A percentile compares a stretch with the other conserved stretches of the same genome.
phyloP scores from a whole-genome alignment of 1,140 invertebrate species.

The Drosophila burlai region DNA sequence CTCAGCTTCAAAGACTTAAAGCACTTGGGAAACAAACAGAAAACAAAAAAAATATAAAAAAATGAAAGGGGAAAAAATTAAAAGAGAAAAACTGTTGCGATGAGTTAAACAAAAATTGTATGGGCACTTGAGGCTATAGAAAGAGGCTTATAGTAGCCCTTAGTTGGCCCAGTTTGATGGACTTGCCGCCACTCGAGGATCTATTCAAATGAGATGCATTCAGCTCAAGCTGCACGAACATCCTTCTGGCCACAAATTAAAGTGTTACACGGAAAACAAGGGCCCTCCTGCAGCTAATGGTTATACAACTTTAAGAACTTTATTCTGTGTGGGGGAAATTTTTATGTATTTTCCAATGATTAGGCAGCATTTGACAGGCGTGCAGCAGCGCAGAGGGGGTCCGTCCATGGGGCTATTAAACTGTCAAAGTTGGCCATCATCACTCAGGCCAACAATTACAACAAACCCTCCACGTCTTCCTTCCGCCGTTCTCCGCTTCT shows the following conservation, averaged over 20 bases:
- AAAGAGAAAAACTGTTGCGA: conserved; percentile 28
- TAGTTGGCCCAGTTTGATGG: conserved; percentile 35
- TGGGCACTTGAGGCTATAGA: conserved; percentile 18
- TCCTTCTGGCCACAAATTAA: conserved; percentile 18
- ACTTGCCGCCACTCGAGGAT: conserved; percentile 20
- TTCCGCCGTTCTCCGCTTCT: conserved; percentile 18
- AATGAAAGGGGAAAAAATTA: conserved; percentile 12
- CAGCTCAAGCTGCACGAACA: conserved; percentile 7
- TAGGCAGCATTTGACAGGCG: conserved; percentile 62
- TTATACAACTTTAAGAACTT: conserved; percentile 12
- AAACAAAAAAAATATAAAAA: neutral
- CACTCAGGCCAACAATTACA: conserved; percentile 65
- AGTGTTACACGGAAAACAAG: conserved; percentile 8
- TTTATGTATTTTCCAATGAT: conserved; percentile 50
- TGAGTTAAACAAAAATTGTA: conserved; percentile 32
- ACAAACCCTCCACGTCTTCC: conserved; percentile 19
- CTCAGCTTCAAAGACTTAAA: conserved; percentile 62
- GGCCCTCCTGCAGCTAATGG: neutral
- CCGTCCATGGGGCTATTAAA: conserved; percentile 62
- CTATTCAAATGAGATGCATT: conserved; percentile 34
- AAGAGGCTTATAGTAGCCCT: conserved; percentile 18
- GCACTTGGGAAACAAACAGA: conserved; percentile 27
- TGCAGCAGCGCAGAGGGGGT: neutral
- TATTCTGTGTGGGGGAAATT: neutral
- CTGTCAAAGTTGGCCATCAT: conserved; percentile 70